Conservation (phyloP, 2,888 invertebrate species). For the Alitta virens region DNA sequence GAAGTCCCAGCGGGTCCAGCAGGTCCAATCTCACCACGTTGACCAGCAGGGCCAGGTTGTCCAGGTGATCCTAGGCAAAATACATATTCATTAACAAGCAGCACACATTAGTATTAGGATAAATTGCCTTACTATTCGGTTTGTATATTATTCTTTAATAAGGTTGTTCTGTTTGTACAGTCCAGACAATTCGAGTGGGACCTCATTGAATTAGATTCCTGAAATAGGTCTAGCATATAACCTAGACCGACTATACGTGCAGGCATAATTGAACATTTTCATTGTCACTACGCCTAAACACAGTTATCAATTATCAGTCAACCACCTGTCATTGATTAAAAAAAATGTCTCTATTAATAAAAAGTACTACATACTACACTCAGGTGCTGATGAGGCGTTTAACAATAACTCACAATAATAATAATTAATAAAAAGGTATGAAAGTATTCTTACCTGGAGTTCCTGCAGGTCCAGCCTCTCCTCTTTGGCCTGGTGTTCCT, state of each 20-base stretch:
- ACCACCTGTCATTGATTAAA: too few relatives aligned
- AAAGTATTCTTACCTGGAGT: not conserved
- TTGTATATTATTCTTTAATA: not conserved
- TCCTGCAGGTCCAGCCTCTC: slow-evolving; percentile 13
- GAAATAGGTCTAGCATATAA: too few relatives aligned
- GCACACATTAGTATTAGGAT: not conserved
- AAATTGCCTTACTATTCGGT: not conserved
- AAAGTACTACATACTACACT: too few relatives aligned
- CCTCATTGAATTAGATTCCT: too few relatives aligned
- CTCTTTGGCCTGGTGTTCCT: slow-evolving; percentile 17
- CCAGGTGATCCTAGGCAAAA: not conserved
- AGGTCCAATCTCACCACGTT: slow-evolving; percentile 4
- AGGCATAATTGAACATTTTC: too few relatives aligned
- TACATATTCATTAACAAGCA: not conserved
- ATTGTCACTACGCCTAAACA: too few relatives aligned
- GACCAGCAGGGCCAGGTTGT: slow-evolving; percentile 6
- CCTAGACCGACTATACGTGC: too few relatives aligned
- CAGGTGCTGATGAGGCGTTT: too few relatives aligned
- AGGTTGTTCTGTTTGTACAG: too few relatives aligned
- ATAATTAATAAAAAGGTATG: not conserved
- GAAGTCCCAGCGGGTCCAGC: slow-evolving; percentile 13
- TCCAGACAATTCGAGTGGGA: too few relatives aligned
- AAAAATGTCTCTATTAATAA: too few relatives aligned
- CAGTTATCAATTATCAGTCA: too few relatives aligned
- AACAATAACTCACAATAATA: not conserved